These are phyloP conservation scores for Etheostoma nigrum DNA, from an alignment of 2,797 vertebrate genomes.

Conservation along the genomic window DNA sequence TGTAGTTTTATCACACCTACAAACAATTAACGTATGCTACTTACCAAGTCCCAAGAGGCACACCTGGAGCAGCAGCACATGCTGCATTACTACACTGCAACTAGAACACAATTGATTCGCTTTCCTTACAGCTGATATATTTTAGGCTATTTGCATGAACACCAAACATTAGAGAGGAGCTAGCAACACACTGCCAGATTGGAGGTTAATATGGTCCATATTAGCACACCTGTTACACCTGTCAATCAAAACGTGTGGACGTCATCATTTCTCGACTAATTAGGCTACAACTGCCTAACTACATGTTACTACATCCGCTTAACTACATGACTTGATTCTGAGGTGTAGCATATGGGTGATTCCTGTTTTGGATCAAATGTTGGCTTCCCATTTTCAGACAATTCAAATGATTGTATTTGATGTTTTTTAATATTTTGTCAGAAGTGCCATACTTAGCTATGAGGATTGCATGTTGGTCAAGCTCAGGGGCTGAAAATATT, in stretches of 20 bases:
- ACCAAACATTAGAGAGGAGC: not conserved
- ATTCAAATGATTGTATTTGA: too few relatives aligned
- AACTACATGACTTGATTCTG: not conserved
- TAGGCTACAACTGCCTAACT: not conserved
- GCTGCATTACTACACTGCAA: constrained; percentile 30
- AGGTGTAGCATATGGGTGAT: too few relatives aligned
- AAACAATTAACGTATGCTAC: constrained; percentile 13
- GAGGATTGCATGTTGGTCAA: too few relatives aligned
- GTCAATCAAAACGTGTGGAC: not conserved
- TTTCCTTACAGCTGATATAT: not conserved
- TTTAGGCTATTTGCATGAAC: not conserved
- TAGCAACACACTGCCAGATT: not conserved
- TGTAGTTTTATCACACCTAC: not conserved
- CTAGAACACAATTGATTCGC: not conserved
- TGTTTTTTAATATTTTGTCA: too few relatives aligned
- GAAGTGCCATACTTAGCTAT: too few relatives aligned
- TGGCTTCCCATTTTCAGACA: too few relatives aligned
- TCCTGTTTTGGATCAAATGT: too few relatives aligned
- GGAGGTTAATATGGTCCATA: not conserved
- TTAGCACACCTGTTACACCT: constrained; percentile 17
- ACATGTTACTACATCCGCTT: too few relatives aligned
- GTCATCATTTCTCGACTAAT: constrained; percentile 9
- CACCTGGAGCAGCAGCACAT: constrained; percentile 35
- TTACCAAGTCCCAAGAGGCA: constrained; percentile 32
- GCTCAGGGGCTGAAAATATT: too few relatives aligned